Conservation (phyloP, 2,113 vertebrate species). For the Gasterosteus nipponicus region DNA sequence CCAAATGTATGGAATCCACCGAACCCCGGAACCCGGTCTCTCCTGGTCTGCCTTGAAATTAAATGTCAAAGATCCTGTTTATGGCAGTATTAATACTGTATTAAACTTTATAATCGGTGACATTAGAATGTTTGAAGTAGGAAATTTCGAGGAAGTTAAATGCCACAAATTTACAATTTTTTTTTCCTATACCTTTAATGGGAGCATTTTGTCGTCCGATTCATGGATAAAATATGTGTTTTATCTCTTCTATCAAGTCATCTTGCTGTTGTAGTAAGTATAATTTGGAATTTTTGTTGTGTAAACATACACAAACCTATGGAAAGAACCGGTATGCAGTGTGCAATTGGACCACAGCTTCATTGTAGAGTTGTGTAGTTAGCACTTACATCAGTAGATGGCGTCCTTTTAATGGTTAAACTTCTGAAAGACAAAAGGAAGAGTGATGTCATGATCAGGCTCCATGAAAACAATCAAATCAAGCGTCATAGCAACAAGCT, state of each 20-base stretch:
- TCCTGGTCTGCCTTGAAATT: no score
- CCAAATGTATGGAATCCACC: background rate
- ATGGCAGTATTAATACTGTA: no score
- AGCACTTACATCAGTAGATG: conserved; percentile 75
- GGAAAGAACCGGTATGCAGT: background rate
- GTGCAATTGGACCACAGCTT: background rate
- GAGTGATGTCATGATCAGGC: conserved; percentile 4
- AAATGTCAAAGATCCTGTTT: no score
- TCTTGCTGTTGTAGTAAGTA: background rate
- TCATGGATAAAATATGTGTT: background rate
- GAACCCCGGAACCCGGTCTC: background rate
- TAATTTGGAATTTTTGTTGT: background rate
- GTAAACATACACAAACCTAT: background rate
- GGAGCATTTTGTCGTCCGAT: background rate
- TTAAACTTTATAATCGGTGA: background rate
- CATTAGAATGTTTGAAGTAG: background rate
- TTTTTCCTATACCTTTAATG: background rate
- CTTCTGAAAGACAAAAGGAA: conserved; percentile 73
- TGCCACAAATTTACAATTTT: background rate
- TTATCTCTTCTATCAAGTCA: background rate
- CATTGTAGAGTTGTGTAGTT: background rate
- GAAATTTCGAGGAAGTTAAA: background rate
- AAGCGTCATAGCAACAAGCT: conserved; percentile 25
- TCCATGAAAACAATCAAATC: background rate
- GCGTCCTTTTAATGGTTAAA: conserved; percentile 77